Percentiles rank a stretch among this genome's conserved stretches.
phyloP scores from a whole-genome alignment of 2,888 invertebrate species.

The Hoplodrina ambigua region DNA sequence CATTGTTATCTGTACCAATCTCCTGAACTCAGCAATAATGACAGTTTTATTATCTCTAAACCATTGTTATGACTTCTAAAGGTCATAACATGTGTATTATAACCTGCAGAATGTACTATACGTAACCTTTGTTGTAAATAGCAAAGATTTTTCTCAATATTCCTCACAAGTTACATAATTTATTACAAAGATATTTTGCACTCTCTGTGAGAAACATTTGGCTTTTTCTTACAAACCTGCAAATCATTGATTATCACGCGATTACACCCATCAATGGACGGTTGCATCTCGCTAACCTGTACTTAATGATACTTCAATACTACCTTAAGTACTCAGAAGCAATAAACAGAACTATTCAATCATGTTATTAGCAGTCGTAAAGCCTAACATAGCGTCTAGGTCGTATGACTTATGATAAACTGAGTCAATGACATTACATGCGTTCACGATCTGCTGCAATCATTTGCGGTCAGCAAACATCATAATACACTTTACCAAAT shows the following conservation, averaged over 20 bases:
- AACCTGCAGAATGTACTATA: neutral
- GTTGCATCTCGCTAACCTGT: constrained; percentile 32
- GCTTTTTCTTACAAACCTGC: constrained; percentile 50
- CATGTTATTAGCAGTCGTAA: constrained; percentile 65
- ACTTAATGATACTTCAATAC: constrained; percentile 48
- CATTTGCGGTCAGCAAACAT: constrained; percentile 40
- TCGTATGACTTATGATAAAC: constrained; percentile 76
- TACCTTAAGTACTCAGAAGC: constrained; percentile 46
- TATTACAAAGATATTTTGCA: constrained; percentile 29
- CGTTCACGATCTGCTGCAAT: constrained; percentile 56
- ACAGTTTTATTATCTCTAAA: neutral
- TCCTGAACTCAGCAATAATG: neutral
- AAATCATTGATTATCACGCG: constrained; percentile 47
- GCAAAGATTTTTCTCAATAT: constrained; percentile 31
- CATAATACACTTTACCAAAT: constrained; percentile 42
- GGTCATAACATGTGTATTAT: neutral
- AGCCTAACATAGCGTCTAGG: constrained; percentile 67
- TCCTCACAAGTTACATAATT: constrained; percentile 27
- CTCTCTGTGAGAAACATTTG: constrained; percentile 53
- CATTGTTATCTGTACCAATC: neutral
- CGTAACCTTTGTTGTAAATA: constrained; percentile 7
- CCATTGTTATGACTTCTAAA: neutral
- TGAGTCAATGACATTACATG: constrained; percentile 82
- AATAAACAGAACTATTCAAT: constrained; percentile 55
- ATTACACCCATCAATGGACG: constrained; percentile 41